Evolutionary conservation across 2,888 invertebrate species (phyloP), one percentile per base, ranked within the genome.

Genomic region (Scaeva pyrastri): DNA sequence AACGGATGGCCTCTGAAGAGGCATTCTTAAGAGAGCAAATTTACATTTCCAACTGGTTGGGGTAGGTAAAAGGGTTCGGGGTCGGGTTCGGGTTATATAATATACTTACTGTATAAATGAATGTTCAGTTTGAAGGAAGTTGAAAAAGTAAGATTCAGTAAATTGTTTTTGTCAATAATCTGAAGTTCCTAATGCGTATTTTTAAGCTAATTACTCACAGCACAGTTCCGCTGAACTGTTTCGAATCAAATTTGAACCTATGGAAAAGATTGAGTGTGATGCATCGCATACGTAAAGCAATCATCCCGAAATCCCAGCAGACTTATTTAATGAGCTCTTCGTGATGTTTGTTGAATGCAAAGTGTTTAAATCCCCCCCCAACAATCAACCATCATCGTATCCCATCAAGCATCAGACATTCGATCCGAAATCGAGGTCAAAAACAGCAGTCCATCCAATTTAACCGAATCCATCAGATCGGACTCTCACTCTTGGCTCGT

Each of bases 341-440:
- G 81, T 85, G 85, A 73, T 85, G 81, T 85, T 81, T 85, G 76
- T 70, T 77, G 62, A 70, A 70, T 73, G 73, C 56, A 73, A 76
- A 71, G 12, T 41, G 19, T 71, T 71, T 73, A 71, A 14, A 58
- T 68, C 56, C 36, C 31, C 36, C 55, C n/a, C n/a, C n/a, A n/a
- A n/a, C n/a, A 45, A 58, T 70, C 50, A 56, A 11, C 41, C 16
- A 19, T 21, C 55, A 23, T 36, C 31, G 8, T 31, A 31, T 31
- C 6, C n/a, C 52, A 19, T 3, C 16, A 58, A 43, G 41, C 60
- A 70, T 31, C 31, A 31, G 36, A 60, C 39, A 60, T n/a, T 39
- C 60, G 39, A 60, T 60, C 21, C 14, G 7, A 21, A 11, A 60
- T 60, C 21, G 60, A 41, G 60, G 60, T 60, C 60, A 41, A 60